phyloP scores from a whole-genome alignment of 1,140 invertebrate species.

The Triops cancriformis region DNA sequence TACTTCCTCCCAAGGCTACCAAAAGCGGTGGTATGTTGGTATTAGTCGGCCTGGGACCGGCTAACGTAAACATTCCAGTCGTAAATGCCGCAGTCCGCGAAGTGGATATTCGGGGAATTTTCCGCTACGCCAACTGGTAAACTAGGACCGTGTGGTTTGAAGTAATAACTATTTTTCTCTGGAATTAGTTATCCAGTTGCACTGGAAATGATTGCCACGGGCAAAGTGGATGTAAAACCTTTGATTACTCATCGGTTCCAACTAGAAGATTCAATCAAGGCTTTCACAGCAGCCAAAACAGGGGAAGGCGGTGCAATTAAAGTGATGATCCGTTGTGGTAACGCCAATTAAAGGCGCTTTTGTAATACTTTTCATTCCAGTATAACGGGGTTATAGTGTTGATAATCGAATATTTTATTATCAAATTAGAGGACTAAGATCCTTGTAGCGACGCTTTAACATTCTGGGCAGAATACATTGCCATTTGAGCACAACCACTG shows the following conservation, averaged over 20 bases:
- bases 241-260: constrained; percentile 84
- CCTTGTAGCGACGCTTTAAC: not conserved
- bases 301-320: constrained; percentile 69
- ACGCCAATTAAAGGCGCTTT: constrained; percentile 24
- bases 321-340: constrained; percentile 78
- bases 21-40: constrained; percentile 71
- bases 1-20: constrained; percentile 54
- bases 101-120: constrained; percentile 83
- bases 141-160: constrained; percentile 32
- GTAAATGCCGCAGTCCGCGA: constrained; percentile 68
- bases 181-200: constrained; percentile 68
- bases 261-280: constrained; percentile 72
- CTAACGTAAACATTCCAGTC: constrained; percentile 70
- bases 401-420: not conserved
- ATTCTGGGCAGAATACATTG: constrained; percentile 1
- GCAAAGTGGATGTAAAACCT: constrained; percentile 74
- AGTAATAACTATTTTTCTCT: constrained; percentile 23
- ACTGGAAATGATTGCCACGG: constrained; percentile 69
- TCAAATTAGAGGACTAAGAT: not conserved
- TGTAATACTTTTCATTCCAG: constrained; percentile 16
- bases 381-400: not conserved
- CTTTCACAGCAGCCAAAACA: constrained; percentile 72
- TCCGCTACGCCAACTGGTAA: constrained; percentile 85
- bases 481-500: not conserved
- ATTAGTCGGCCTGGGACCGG: constrained; percentile 73